Percentiles rank a stretch among this genome's conserved stretches.
Evolutionary conservation across 2,888 invertebrate genomes (phyloP).

Genomic region (Synergus umbraculus): DNA sequence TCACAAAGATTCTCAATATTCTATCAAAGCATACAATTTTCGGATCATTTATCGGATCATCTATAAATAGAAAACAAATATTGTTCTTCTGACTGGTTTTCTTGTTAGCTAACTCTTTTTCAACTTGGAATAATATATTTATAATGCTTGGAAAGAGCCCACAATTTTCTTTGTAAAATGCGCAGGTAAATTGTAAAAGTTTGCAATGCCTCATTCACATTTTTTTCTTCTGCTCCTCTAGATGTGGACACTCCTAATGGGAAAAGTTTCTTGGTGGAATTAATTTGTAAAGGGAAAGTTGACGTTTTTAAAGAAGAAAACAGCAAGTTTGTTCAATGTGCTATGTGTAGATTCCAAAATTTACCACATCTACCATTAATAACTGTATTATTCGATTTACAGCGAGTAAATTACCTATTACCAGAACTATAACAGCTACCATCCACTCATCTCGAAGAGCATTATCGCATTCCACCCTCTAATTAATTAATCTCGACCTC

Average conservation of each 20-base stretch:
- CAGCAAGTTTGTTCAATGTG: background rate
- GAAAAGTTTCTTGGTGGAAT: background rate
- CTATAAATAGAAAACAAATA: too few relatives aligned
- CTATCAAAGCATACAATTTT: too few relatives aligned
- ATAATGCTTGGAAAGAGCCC: background rate
- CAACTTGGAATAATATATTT: background rate
- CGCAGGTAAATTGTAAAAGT: background rate
- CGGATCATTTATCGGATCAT: too few relatives aligned
- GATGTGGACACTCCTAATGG: background rate
- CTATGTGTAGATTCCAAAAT: background rate
- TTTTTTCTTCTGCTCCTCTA: background rate
- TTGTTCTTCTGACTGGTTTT: too few relatives aligned
- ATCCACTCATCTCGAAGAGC: slow-evolving; percentile 14
- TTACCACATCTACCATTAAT: background rate
- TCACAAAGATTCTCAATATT: too few relatives aligned
- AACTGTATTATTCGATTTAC: slow-evolving; percentile 9
- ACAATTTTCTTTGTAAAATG: background rate
- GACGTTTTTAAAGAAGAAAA: slow-evolving; percentile 3
- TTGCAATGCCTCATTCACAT: background rate
- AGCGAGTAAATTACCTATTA: slow-evolving; percentile 8
- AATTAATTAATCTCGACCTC: background rate
- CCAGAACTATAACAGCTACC: background rate
- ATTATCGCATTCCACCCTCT: background rate
- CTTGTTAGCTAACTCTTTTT: background rate
- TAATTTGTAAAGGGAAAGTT: slow-evolving; percentile 6